A percentile compares a stretch with the other conserved stretches of the same genome.
Evolutionary conservation across 2,888 invertebrate genomes (phyloP).

Genomic region (Eudasyphora cyanicolor): DNA sequence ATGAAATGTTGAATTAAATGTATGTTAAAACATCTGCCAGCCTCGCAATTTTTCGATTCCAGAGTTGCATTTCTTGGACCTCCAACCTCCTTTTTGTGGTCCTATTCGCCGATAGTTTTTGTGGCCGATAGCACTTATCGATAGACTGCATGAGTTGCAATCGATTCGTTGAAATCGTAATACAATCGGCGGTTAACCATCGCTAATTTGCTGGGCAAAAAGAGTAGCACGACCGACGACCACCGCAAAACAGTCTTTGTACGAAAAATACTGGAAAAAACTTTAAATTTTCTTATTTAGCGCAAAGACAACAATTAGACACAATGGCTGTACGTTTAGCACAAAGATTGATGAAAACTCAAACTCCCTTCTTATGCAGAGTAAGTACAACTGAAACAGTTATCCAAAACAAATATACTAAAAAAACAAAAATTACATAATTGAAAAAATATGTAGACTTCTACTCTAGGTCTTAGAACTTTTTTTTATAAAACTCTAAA

Average conservation of each 20-base stretch:
- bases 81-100: too few relatives aligned
- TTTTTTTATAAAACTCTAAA: neutral
- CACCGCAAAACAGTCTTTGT: constrained; percentile 47
- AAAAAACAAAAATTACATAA: constrained; percentile 75
- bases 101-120: too few relatives aligned
- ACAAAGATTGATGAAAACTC: constrained; percentile 75
- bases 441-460: neutral
- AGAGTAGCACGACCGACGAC: too few relatives aligned
- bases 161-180: too few relatives aligned
- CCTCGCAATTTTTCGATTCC: too few relatives aligned
- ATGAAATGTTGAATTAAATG: too few relatives aligned
- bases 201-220: constrained; percentile 23
- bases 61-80: too few relatives aligned
- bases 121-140: too few relatives aligned
- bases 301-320: constrained; percentile 13
- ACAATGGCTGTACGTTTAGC: constrained; percentile 77
- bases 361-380: constrained; percentile 76
- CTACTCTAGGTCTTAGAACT: neutral
- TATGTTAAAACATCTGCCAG: too few relatives aligned
- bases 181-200: too few relatives aligned
- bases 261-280: constrained; percentile 40
- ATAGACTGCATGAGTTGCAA: too few relatives aligned
- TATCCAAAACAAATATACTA: constrained; percentile 10
- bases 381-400: constrained; percentile 70
- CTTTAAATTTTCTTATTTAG: constrained; percentile 30